Evolutionary conservation across 2,797 vertebrate species (phyloP), one percentile per base, ranked within the genome.

Genomic region (Pangasius macronema): DNA sequence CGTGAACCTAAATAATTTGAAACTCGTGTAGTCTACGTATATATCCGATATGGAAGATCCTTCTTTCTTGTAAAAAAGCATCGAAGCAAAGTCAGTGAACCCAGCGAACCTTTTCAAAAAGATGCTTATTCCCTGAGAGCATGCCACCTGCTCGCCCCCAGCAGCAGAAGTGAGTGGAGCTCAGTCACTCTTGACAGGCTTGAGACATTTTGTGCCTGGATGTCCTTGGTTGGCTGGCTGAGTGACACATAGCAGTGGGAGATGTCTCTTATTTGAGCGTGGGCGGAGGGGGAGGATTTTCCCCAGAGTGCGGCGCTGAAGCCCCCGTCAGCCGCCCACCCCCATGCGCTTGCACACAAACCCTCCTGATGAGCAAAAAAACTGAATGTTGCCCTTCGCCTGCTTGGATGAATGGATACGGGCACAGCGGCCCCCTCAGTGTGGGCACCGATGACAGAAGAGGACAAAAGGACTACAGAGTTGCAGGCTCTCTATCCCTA

Each of bases 391-490:
- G 87, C 87, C 79, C 84, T 86, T 88, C 57, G 75, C 81, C 67
- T 16, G n/a, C 61, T 77, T 83, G 88, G 88, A 82, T 89, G 89
- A 89, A 90, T 91, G 89, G 55, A 85, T 87, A 68, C 33, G 46
- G 90, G 79, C 86, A 87, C 87, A 81, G 84, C 88, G 76, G 76
- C 86, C 88, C 72, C 84, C 89, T 89, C 87, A 89, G 88, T 84
- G 88, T 80, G 80, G 82, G 90, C 89, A 89, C 86, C 24, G 88
- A 90, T 89, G 85, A 90, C 88, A 90, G 88, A 81, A 65, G 89
- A 91, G 83, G 87, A 90, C 79, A 68, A 87, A 88, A 76, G 57
- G 86, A 83, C 68, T 73, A 82, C 84, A 76, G 84, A 91, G 75
- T 89, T 89, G 88, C 63, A 67, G 82, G 86, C 80, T 61, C 70